Evolutionary conservation across 2,113 vertebrate genomes (phyloP), one percentile per base, ranked within the genome.

Genomic region (Phalacrocorax brasilianus): DNA sequence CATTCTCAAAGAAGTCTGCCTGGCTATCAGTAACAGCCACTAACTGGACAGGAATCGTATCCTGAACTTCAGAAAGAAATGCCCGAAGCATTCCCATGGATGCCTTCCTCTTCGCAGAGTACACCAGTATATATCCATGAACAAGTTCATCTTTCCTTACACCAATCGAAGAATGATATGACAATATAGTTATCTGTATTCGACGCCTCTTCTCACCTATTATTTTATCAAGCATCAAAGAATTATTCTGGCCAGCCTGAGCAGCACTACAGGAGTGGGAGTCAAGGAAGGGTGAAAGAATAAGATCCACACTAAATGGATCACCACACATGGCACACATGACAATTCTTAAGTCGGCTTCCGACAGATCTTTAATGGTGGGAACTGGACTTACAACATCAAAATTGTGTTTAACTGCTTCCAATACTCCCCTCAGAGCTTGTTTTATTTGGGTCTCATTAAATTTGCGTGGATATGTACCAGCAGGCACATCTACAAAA

Each of bases 311-410:
- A 38, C 99, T 99, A 94, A 99, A 99, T 0, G 99, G 99, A 97
- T 99, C 99, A 65, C 99, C 99, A 97, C 99, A 99, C 99, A 99
- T 99, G 88, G 99, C 99, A 95, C 99, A 99, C 99, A 99, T 99
- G 49, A 99, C 99, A 59, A 99, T 99, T 93, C 99, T 98, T 52
- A 99, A 97, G 94, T 99, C 99, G 7, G 99, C 99, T 98, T 99
- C 99, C 11, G 99, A 99, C 88, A 99, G 97, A 97, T 99, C 99
- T 97, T 99, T 99, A 98, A 99, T 99, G 65, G 98, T 99, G 21
- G 99, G 99, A 97, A 99, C 97, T 3, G 99, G 99, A 77, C 98
- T 99, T 84, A 99, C 98, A 88, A 99, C 98, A 91, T 99, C 99
- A 87, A 99, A 99, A 97, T 98, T 99, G 90, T 99, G 99, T 98